Conservation (phyloP, 1,140 invertebrate genomes). For the Polyergus mexicanus region DNA sequence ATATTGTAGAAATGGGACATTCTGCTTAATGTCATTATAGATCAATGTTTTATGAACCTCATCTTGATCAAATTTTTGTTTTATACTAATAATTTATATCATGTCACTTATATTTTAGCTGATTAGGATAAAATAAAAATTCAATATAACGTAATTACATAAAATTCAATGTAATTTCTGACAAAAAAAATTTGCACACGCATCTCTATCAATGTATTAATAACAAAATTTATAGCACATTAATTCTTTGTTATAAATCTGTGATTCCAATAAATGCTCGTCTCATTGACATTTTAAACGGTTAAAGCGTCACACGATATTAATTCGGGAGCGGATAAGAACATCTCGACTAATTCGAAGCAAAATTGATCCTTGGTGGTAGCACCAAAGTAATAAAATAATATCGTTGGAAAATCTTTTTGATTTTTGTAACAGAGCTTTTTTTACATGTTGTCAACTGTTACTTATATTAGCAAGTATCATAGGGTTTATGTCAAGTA, state of each 20-base stretch:
- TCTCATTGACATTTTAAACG: conserved; percentile 10
- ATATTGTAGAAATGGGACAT: neutral
- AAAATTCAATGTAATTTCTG: conserved; percentile 15
- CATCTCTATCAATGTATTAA: conserved; percentile 45
- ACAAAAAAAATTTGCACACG: conserved; percentile 1
- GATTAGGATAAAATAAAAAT: conserved; percentile 41
- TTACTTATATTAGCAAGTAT: conserved; percentile 72
- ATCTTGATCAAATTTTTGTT: neutral
- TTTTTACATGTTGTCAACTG: conserved; percentile 71
- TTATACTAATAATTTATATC: conserved; percentile 36
- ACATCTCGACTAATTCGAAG: conserved; percentile 46
- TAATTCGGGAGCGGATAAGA: conserved; percentile 38
- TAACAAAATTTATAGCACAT: conserved; percentile 52
- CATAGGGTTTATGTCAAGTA: conserved; percentile 71
- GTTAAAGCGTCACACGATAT: conserved; percentile 50
- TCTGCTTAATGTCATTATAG: neutral
- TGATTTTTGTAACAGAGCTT: conserved; percentile 70
- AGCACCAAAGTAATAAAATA: conserved; percentile 65
- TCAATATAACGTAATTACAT: conserved; percentile 25
- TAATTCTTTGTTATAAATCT: conserved; percentile 24
- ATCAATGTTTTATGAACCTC: neutral
- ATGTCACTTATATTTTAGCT: conserved; percentile 36
- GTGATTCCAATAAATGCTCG: conserved; percentile 38
- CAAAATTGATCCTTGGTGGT: conserved; percentile 47
- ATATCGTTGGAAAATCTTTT: conserved; percentile 58